phyloP scores from a whole-genome alignment of 2,113 vertebrate genomes.

The Lethenteron reissneri region DNA sequence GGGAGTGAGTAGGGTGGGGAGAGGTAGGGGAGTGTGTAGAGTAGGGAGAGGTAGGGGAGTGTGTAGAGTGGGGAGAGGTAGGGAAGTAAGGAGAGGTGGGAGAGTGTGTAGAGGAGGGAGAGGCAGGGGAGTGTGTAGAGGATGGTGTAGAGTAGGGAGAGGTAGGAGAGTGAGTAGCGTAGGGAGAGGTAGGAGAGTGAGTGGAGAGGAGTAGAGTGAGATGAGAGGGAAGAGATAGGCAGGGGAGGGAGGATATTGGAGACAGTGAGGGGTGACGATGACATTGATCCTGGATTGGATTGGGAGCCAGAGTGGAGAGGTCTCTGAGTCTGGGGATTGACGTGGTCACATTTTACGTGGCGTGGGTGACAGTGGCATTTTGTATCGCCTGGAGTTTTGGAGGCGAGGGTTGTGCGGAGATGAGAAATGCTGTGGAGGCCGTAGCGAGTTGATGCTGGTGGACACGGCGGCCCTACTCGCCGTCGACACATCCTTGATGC shows the following conservation, averaged over 20 bases:
- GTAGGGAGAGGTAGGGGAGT: not conserved
- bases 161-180: not conserved
- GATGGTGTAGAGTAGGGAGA: not conserved
- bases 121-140: not conserved
- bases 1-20: not conserved
- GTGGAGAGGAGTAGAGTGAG: not conserved
- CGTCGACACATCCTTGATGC: too few species aligned
- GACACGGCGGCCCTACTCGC: too few species aligned
- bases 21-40: not conserved
- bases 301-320: not conserved
- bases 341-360: not conserved
- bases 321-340: not conserved
- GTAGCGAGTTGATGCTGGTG: too few species aligned
- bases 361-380: not conserved
- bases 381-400: not conserved
- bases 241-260: not conserved
- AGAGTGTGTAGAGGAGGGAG: not conserved
- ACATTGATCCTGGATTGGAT: not conserved
- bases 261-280: not conserved
- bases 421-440: not conserved
- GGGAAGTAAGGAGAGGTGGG: not conserved
- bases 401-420: not conserved
- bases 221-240: not conserved
- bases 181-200: not conserved
- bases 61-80: not conserved